A percentile compares a stretch with the other conserved stretches of the same genome.
Evolutionary conservation across 2,888 invertebrate species (phyloP).

Genomic region (Harpalus rubripes): DNA sequence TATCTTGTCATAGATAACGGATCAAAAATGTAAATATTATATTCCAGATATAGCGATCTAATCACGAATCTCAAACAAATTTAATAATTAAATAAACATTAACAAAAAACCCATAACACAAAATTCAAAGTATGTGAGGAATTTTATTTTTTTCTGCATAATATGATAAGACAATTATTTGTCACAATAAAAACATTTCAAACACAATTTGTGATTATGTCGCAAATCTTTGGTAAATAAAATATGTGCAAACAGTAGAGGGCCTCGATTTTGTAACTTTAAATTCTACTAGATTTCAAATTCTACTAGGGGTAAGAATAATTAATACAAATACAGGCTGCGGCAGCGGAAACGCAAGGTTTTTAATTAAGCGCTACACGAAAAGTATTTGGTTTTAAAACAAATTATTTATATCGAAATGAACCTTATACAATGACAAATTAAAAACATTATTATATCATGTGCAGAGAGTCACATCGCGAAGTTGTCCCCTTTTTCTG

Average conservation of each 20-base stretch:
- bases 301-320: no score
- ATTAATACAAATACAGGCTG: no score
- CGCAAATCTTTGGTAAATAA: constrained; percentile 49
- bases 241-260: constrained; percentile 1
- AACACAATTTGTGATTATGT: constrained; percentile 50
- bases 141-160: constrained; percentile 23
- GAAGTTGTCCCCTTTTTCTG: no score
- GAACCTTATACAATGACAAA: no score
- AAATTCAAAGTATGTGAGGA: constrained; percentile 23
- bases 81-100: constrained; percentile 40
- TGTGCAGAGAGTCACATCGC: no score
- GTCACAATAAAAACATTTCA: constrained; percentile 28
- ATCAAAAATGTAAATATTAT: constrained; percentile 19
- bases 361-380: no score
- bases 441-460: no score
- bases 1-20: constrained; percentile 27
- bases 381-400: no score
- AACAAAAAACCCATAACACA: neutral
- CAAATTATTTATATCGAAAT: no score
- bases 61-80: constrained; percentile 21
- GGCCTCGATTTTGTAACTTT: no score
- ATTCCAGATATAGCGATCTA: constrained; percentile 34
- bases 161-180: constrained; percentile 21
- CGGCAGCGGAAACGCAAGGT: no score
- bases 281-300: no score